These are phyloP conservation scores for Drosophila micromelanica DNA, from an alignment of 1,140 invertebrate species.

Conservation along the genomic window DNA sequence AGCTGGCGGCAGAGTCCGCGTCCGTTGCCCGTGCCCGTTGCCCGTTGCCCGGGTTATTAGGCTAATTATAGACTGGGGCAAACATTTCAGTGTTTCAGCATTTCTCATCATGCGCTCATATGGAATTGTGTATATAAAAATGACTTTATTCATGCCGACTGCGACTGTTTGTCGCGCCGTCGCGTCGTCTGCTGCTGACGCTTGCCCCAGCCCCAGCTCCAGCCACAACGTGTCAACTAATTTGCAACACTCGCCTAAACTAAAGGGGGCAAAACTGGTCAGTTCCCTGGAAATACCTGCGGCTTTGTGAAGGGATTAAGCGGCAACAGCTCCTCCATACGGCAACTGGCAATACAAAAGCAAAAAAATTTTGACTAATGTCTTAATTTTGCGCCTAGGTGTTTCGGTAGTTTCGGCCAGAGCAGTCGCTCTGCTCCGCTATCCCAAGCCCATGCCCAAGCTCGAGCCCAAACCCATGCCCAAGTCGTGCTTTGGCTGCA, in stretches of 20 bases:
- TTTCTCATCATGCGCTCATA: constrained; percentile 55
- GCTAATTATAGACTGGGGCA: constrained; percentile 75
- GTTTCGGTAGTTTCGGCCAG: constrained; percentile 58
- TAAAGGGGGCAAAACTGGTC: constrained; percentile 26
- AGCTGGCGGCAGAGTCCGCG: constrained; percentile 23
- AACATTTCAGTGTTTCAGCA: constrained; percentile 55
- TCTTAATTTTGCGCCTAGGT: constrained; percentile 79
- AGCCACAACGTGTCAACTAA: constrained; percentile 72
- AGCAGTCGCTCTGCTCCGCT: constrained; percentile 31
- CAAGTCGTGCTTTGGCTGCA: constrained; percentile 72
- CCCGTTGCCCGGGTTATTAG: constrained; percentile 68
- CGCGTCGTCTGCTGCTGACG: constrained; percentile 35
- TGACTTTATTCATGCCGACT: constrained; percentile 81
- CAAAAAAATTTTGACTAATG: constrained; percentile 70
- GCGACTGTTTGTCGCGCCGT: constrained; percentile 73
- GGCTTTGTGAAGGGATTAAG: constrained; percentile 68
- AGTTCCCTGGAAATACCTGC: constrained; percentile 79
- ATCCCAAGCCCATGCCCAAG: constrained; percentile 12
- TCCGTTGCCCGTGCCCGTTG: constrained; percentile 33
- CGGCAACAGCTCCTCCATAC: constrained; percentile 28
- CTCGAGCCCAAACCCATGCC: constrained; percentile 12
- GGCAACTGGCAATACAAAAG: constrained; percentile 3
- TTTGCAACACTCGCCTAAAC: constrained; percentile 75
- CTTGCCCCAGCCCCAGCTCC: constrained; percentile 21
- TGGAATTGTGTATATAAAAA: constrained; percentile 50